Evolutionary conservation across 2,113 vertebrate species (phyloP).

Genomic region (Hucho hucho): DNA sequence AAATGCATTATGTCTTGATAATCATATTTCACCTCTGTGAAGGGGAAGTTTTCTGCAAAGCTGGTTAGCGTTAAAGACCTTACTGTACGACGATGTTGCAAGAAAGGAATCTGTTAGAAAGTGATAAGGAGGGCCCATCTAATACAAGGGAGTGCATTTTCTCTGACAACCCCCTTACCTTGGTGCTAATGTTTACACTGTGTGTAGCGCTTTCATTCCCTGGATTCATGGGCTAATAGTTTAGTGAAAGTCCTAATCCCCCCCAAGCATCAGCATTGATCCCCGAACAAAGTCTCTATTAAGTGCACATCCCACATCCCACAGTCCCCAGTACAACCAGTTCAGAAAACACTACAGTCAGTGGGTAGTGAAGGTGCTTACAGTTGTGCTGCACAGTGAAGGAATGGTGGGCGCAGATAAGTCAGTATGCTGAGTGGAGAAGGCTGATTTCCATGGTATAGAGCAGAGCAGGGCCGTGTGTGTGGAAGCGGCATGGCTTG

Average conservation of each 20-base stretch:
- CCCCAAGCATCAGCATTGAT: conserved; percentile 34
- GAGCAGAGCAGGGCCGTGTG: conserved; percentile 14
- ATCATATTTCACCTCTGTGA: too few relatives aligned
- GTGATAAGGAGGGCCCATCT: conserved; percentile 23
- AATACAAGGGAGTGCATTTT: background rate
- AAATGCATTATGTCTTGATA: too few relatives aligned
- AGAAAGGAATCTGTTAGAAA: conserved; percentile 6
- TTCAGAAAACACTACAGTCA: too few relatives aligned
- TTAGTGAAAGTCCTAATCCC: conserved; percentile 21
- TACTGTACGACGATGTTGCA: background rate
- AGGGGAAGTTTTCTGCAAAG: background rate
- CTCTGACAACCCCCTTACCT: background rate
- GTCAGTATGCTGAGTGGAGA: conserved; percentile 20
- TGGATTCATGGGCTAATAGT: conserved; percentile 43
- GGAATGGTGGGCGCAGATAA: background rate
- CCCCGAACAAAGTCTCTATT: conserved; percentile 24
- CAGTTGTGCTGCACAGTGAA: background rate
- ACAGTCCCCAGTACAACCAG: too few relatives aligned
- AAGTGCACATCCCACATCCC: too few relatives aligned
- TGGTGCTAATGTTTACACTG: conserved; percentile 19
- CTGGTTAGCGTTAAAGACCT: background rate
- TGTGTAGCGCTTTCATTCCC: conserved; percentile 9
- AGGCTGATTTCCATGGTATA: conserved; percentile 11
- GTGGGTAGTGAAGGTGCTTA: background rate
- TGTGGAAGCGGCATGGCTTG: conserved; percentile 39